Conservation (phyloP, 2,797 vertebrate species). For the Protosalanx chinensis region DNA sequence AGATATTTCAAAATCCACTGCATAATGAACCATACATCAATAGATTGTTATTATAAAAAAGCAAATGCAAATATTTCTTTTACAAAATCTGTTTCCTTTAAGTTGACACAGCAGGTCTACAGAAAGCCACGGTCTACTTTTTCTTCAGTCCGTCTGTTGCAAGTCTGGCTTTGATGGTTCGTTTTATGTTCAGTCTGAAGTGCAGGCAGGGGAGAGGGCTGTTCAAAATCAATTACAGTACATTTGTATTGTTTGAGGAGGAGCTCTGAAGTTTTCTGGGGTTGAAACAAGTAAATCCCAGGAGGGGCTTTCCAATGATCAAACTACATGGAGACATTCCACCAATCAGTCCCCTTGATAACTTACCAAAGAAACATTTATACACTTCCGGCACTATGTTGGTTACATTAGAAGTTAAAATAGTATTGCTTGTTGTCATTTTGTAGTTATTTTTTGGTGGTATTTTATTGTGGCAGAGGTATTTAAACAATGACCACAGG, state of each 20-base stretch:
- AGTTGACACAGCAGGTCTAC: conserved; percentile 22
- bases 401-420: conserved; percentile 35
- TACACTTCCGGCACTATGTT: conserved; percentile 11
- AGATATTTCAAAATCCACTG: too few relatives aligned
- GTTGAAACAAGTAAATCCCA: conserved; percentile 34
- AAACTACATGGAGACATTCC: conserved; percentile 41
- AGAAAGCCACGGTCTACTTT: conserved; percentile 11
- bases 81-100: conserved; percentile 19
- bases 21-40: too few relatives aligned
- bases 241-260: conserved; percentile 33
- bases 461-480: conserved; percentile 8
- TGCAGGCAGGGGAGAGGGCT: conserved; percentile 44
- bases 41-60: too few relatives aligned
- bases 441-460: conserved; percentile 13
- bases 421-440: conserved; percentile 19
- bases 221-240: conserved; percentile 58
- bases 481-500: conserved; percentile 33
- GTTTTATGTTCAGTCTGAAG: conserved; percentile 47
- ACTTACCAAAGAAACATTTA: conserved; percentile 7
- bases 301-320: conserved; percentile 32
- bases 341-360: neutral
- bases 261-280: conserved; percentile 16
- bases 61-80: too few relatives aligned
- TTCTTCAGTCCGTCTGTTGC: conserved; percentile 35
- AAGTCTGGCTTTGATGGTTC: conserved; percentile 52